Evolutionary conservation across 2,113 vertebrate species (phyloP), one percentile per base, ranked within the genome.

Genomic region (Rutilus rutilus): DNA sequence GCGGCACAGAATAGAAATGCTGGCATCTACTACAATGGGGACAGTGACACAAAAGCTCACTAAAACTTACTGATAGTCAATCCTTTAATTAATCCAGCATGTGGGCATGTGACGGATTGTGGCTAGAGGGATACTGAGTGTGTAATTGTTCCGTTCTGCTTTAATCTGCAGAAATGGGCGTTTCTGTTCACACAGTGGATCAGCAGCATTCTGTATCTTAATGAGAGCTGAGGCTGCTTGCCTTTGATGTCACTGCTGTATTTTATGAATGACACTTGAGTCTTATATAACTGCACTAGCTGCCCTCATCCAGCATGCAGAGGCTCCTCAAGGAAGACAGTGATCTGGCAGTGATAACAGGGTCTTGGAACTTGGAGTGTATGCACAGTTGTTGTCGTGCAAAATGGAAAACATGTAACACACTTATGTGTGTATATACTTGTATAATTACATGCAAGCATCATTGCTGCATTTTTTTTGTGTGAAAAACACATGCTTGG

Each of bases 241-340:
- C 71, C 69, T 90, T 88, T 91, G 85, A 88, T 86, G 86, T 86
- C 78, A 59, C 57, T 64, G 19, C 65, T 45, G 77, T 84, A 65
- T 82, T 78, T 83, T 89, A 77, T 86, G 82, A 85, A 87, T 83
- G 83, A 65, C 82, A 45, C 73, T 7, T 7, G 15, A 64, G 57
- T 50, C 71, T 90, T 88, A 84, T 87, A 83, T 87, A 89, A 89
- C 52, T 81, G 79, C 47, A 15, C 15, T 82, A 69, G 82, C 80
- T 88, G 85, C 45, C 87, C 89, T 86, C 86, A 89, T 86, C 71
- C 87, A 87, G 33, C 60, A 6, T 77, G 60, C 81, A 65, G 2
- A 25, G 39, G 2, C 23, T 62, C 11, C 71, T 82, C 27, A 19
- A 74, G 39, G 57, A 59, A 52, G 27, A 11, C 52, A 78, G 27